A percentile compares a stretch with the other conserved stretches of the same genome.
phyloP scores from a whole-genome alignment of 2,113 vertebrate species.

The Polypterus bichir region DNA sequence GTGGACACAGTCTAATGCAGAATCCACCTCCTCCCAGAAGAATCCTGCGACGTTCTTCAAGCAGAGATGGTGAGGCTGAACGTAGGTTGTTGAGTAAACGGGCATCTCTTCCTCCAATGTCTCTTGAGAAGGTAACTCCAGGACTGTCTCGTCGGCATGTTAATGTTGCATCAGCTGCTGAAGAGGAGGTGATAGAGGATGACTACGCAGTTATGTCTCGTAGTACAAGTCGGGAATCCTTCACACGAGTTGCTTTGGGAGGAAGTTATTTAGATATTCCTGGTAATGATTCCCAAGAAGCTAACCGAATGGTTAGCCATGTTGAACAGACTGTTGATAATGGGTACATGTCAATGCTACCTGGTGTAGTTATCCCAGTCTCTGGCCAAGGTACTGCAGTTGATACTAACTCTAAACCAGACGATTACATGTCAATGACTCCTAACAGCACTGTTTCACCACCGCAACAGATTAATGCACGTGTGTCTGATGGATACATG shows the following conservation, averaged over 20 bases:
- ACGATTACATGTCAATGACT: constrained; percentile 62
- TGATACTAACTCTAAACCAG: constrained; percentile 10
- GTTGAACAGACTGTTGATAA: constrained; percentile 36
- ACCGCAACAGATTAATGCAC: constrained; percentile 43
- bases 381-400: constrained; percentile 7
- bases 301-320: constrained; percentile 12
- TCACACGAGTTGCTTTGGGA: constrained; percentile 29
- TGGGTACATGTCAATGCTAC: constrained; percentile 59
- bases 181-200: constrained; percentile 40
- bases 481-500: constrained; percentile 52
- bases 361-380: constrained; percentile 39
- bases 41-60: constrained; percentile 47
- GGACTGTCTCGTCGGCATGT: constrained; percentile 16
- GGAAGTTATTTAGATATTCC: constrained; percentile 45
- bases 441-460: constrained; percentile 55
- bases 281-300: constrained; percentile 29
- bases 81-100: constrained; percentile 45
- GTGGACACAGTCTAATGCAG: constrained; percentile 23
- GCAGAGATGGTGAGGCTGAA: constrained; percentile 47
- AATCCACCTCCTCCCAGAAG: constrained; percentile 29
- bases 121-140: constrained; percentile 43
- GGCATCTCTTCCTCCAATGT: constrained; percentile 53
- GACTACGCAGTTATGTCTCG: constrained; percentile 44
- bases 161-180: constrained; percentile 38
- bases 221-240: constrained; percentile 46